Evolutionary conservation across 1,140 invertebrate genomes (phyloP).

Genomic region (Aphidius gifuensis): DNA sequence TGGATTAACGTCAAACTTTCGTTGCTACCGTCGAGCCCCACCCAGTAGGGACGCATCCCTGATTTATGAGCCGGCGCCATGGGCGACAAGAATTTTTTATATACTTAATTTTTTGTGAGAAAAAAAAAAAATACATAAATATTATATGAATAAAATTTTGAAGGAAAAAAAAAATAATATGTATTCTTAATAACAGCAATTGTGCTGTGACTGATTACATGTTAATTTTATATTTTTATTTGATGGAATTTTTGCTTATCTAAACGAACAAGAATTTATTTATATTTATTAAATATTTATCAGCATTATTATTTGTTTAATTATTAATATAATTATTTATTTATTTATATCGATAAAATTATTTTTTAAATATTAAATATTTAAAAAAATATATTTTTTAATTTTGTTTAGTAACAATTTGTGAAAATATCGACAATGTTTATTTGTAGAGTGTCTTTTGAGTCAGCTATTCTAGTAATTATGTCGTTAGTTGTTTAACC

Average conservation of each 20-base stretch:
- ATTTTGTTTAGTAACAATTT: neutral
- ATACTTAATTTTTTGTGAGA: slow-evolving; percentile 14
- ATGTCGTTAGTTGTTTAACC: slow-evolving; percentile 11
- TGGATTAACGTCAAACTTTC: slow-evolving; percentile 35
- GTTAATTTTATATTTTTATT: slow-evolving; percentile 13
- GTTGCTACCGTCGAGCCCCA: slow-evolving; percentile 15
- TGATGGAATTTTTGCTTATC: slow-evolving; percentile 13
- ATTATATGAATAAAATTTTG: slow-evolving; percentile 8
- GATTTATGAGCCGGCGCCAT: slow-evolving; percentile 32
- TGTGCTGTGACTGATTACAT: slow-evolving; percentile 11
- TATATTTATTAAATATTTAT: neutral
- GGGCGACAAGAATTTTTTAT: slow-evolving; percentile 20
- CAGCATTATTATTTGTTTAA: slow-evolving; percentile 1
- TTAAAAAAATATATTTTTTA: neutral
- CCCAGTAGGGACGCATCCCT: slow-evolving; percentile 30
- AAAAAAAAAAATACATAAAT: slow-evolving; percentile 2
- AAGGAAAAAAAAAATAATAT: neutral
- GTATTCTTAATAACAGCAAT: slow-evolving; percentile 2
- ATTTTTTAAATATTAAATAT: no score
- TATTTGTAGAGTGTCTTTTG: neutral
- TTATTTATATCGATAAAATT: no score
- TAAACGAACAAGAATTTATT: neutral
- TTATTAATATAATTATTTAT: no score
- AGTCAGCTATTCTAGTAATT: slow-evolving; percentile 9
- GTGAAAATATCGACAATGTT: neutral